These are phyloP conservation scores for Thecophora atra DNA, from an alignment of 2,888 invertebrate species.

Conservation along the genomic window DNA sequence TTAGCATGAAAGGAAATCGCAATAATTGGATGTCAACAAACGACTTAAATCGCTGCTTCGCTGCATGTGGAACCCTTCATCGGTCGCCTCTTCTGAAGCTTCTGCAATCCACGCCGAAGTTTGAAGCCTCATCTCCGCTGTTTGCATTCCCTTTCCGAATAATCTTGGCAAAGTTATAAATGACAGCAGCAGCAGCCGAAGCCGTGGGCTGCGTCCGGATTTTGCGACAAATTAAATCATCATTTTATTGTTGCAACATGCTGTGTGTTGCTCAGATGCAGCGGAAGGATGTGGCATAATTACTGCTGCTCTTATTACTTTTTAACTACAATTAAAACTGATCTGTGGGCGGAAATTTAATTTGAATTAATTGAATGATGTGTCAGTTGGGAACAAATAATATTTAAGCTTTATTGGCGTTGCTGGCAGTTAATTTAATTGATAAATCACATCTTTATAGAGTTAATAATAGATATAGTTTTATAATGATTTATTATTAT, in stretches of 20 bases:
- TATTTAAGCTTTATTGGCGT: too few species aligned
- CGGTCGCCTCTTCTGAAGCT: not conserved
- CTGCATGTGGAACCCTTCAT: not conserved
- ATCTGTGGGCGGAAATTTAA: slow-evolving; percentile 12
- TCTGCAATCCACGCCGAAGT: not conserved
- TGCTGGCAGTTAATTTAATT: too few species aligned
- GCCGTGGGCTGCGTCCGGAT: slow-evolving; percentile 56
- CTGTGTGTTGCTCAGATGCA: not conserved
- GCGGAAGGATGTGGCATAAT: slow-evolving; percentile 23
- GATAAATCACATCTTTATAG: too few species aligned
- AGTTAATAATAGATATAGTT: too few species aligned
- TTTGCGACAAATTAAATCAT: slow-evolving; percentile 53
- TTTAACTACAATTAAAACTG: not conserved
- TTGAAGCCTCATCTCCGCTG: not conserved
- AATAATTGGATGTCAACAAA: slow-evolving; percentile 37
- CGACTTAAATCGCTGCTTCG: slow-evolving; percentile 23
- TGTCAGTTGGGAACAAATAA: not conserved
- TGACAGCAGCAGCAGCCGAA: not conserved
- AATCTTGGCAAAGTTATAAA: slow-evolving; percentile 29
- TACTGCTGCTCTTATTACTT: slow-evolving; percentile 14
- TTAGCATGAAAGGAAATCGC: slow-evolving; percentile 26
- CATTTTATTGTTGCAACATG: not conserved
- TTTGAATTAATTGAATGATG: slow-evolving; percentile 5
- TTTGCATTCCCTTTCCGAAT: slow-evolving; percentile 12
- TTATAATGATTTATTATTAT: too few species aligned